Evolutionary conservation across 2,797 vertebrate genomes (phyloP).

Genomic region (Pipistrellus pygmaeus): DNA sequence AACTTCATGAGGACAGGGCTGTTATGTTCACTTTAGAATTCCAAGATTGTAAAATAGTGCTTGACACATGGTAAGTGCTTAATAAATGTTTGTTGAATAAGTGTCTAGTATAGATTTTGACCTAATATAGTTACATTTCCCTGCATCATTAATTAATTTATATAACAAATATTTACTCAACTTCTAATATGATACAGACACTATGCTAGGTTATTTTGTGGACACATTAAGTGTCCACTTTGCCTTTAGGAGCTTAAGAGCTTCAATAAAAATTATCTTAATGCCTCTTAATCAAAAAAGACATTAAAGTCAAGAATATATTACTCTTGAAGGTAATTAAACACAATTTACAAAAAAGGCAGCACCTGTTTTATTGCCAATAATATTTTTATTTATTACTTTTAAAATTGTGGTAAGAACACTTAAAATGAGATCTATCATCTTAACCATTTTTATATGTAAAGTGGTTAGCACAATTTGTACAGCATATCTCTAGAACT

Average conservation of each 20-base stretch:
- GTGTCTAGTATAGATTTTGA: not conserved
- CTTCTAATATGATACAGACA: not conserved
- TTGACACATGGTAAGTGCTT: not conserved
- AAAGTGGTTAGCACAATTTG: not conserved
- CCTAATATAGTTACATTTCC: not conserved
- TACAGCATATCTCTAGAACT: not conserved
- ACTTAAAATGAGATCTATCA: not conserved
- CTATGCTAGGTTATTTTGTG: not conserved
- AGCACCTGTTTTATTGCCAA: constrained; percentile 9
- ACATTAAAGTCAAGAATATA: constrained; percentile 57
- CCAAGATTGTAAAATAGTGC: not conserved
- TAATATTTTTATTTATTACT: not conserved
- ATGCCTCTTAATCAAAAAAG: constrained; percentile 52
- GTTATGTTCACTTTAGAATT: not conserved
- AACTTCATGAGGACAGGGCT: not conserved
- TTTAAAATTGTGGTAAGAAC: not conserved
- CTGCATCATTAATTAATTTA: not conserved
- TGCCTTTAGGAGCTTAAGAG: not conserved
- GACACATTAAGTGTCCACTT: not conserved
- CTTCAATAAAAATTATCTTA: not conserved
- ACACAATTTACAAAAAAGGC: constrained; percentile 42
- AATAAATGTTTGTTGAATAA: not conserved
- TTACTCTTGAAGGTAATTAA: constrained; percentile 25
- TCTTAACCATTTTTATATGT: not conserved
- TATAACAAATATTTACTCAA: not conserved